Percentiles rank a stretch among this genome's conserved stretches.
Conservation (phyloP, 2,888 invertebrate species). For the Cyrtodaria siliqua region DNA sequence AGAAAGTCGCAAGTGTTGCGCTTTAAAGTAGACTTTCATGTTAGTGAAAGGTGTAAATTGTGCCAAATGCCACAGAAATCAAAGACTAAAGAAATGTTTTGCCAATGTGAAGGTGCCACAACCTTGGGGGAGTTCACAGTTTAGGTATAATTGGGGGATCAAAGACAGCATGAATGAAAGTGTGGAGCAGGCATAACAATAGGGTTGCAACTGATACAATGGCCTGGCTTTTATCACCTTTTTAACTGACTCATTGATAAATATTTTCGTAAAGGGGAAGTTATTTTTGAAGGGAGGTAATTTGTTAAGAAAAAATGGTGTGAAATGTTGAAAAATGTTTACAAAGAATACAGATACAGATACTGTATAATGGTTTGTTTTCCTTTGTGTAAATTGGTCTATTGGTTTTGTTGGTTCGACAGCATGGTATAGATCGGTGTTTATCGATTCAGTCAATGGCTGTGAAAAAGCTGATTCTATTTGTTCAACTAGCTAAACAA, state of each 20-base stretch:
- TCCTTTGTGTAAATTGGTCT: slow-evolving; percentile 2
- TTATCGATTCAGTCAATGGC: too few species aligned
- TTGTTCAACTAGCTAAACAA: slow-evolving; percentile 21
- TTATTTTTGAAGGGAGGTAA: slow-evolving; percentile 1
- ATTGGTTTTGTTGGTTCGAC: neutral
- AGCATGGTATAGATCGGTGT: too few species aligned
- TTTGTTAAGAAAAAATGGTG: slow-evolving; percentile 1
- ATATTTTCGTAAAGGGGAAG: slow-evolving; percentile 13
- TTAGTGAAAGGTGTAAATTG: too few species aligned
- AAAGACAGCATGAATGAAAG: slow-evolving; percentile 30
- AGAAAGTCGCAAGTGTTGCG: too few species aligned
- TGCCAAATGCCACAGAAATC: too few species aligned
- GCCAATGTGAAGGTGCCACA: slow-evolving; percentile 3
- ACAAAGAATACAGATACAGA: neutral
- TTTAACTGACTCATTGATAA: slow-evolving; percentile 23
- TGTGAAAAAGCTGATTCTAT: neutral
- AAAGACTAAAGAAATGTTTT: neutral
- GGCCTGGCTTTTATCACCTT: slow-evolving; percentile 44
- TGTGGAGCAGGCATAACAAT: slow-evolving; percentile 24
- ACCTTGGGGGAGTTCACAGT: slow-evolving; percentile 21
- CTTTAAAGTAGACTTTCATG: too few species aligned
- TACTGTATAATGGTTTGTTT: neutral
- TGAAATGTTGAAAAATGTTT: neutral
- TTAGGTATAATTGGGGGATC: slow-evolving; percentile 14
- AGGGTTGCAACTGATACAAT: slow-evolving; percentile 27